A percentile compares a stretch with the other conserved stretches of the same genome.
phyloP scores from a whole-genome alignment of 2,888 invertebrate genomes.

The Hermaeophaga mercurialis region DNA sequence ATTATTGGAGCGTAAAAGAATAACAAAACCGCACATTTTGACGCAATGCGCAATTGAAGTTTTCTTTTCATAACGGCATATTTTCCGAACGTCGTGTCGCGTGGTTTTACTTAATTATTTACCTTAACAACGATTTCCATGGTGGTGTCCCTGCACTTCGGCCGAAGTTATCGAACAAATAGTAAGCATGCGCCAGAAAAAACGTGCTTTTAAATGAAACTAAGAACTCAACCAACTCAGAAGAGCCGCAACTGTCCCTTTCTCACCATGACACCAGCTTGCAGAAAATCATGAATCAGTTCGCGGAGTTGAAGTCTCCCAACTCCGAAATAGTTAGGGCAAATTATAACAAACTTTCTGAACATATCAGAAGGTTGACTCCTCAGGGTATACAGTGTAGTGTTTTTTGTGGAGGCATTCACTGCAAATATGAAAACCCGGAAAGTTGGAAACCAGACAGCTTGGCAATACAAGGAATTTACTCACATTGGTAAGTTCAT shows the following conservation, averaged over 20 bases:
- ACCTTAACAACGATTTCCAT: constrained; percentile 43
- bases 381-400: constrained; percentile 77
- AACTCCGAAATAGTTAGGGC: constrained; percentile 51
- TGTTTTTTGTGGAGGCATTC: constrained; percentile 81
- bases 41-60: constrained; percentile 40
- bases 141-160: constrained; percentile 26
- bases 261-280: constrained; percentile 19
- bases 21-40: constrained; percentile 22
- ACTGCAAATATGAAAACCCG: constrained; percentile 80
- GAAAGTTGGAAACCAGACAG: constrained; percentile 65
- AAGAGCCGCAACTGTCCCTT: constrained; percentile 13
- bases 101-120: constrained; percentile 40
- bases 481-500: constrained; percentile 79
- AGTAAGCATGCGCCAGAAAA: constrained; percentile 50
- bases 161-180: constrained; percentile 49
- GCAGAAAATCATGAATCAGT: constrained; percentile 39
- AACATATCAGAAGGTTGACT: constrained; percentile 66
- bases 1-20: background rate
- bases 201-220: constrained; percentile 34
- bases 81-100: constrained; percentile 25
- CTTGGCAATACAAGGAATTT: constrained; percentile 78
- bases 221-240: background rate
- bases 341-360: constrained; percentile 61
- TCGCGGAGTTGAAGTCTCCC: constrained; percentile 44
- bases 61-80: background rate